Evolutionary conservation across 2,797 vertebrate species (phyloP).

Genomic region (Alcedo atthis): DNA sequence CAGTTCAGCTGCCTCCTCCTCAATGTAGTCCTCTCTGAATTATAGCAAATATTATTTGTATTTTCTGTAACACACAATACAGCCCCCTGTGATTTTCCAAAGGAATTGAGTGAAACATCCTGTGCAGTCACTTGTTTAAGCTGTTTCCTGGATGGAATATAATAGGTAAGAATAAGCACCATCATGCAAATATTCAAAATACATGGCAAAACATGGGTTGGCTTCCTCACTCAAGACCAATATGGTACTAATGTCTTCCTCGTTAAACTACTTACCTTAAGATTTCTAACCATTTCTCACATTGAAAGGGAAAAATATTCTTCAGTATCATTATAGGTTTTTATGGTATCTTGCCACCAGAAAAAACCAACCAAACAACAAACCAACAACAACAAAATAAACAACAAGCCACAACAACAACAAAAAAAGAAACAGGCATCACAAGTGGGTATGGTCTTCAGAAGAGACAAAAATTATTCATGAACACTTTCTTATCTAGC

Average conservation of each 20-base stretch:
- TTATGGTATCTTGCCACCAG: neutral
- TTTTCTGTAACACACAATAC: neutral
- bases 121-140: neutral
- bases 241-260: neutral
- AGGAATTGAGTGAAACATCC: slow-evolving; percentile 3
- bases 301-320: neutral
- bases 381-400: neutral
- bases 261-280: neutral
- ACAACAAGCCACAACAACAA: too few relatives aligned
- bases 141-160: neutral
- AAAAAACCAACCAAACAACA: neutral
- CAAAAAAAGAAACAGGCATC: neutral
- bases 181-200: slow-evolving; percentile 15
- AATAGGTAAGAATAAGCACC: neutral
- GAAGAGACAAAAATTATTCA: neutral
- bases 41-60: neutral
- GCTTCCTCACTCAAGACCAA: neutral
- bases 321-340: neutral
- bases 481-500: neutral
- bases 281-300: neutral
- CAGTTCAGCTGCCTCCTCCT: neutral
- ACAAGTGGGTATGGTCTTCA: neutral
- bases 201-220: neutral
- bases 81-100: slow-evolving; percentile 23
- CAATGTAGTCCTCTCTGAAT: neutral